These are phyloP conservation scores for Phallusia fumigata DNA, from an alignment of 23 tunicate species.

Conservation along the genomic window DNA sequence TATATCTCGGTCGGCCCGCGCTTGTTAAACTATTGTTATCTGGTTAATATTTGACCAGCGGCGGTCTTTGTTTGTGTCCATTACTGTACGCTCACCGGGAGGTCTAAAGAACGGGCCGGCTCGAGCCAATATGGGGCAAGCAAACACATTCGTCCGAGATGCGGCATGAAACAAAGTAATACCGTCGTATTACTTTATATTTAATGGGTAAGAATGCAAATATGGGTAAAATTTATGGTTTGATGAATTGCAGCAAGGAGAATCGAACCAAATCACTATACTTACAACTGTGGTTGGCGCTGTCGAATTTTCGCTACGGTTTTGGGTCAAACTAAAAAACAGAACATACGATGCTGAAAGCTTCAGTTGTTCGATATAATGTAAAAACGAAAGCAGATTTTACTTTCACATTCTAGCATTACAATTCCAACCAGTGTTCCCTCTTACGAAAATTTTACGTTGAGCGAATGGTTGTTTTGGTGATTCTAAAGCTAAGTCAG, in stretches of 20 bases:
- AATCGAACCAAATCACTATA: too few relatives aligned
- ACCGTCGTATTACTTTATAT: background rate
- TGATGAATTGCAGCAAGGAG: background rate
- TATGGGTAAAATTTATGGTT: background rate
- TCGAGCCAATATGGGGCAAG: background rate
- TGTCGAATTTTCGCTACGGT: too few relatives aligned
- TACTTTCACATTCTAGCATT: too few relatives aligned
- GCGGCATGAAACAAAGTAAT: background rate
- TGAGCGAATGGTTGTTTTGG: too few relatives aligned
- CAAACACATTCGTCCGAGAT: background rate
- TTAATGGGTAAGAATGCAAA: background rate
- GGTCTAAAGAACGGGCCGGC: background rate
- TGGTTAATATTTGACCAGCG: conserved; percentile 6
- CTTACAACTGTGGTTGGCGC: too few relatives aligned
- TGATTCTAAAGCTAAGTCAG: too few relatives aligned
- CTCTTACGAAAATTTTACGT: too few relatives aligned
- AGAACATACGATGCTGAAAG: too few relatives aligned
- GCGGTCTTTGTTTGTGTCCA: conserved; percentile 7
- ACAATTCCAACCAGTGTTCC: too few relatives aligned
- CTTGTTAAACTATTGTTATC: background rate
- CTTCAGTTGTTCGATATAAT: too few relatives aligned
- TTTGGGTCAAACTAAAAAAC: too few relatives aligned
- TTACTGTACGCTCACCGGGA: background rate
- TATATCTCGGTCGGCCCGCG: background rate
- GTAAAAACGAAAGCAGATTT: too few relatives aligned